Percentiles rank a stretch among this genome's conserved stretches.
Evolutionary conservation across 2,888 invertebrate species (phyloP).

Genomic region (Gari tellinella): DNA sequence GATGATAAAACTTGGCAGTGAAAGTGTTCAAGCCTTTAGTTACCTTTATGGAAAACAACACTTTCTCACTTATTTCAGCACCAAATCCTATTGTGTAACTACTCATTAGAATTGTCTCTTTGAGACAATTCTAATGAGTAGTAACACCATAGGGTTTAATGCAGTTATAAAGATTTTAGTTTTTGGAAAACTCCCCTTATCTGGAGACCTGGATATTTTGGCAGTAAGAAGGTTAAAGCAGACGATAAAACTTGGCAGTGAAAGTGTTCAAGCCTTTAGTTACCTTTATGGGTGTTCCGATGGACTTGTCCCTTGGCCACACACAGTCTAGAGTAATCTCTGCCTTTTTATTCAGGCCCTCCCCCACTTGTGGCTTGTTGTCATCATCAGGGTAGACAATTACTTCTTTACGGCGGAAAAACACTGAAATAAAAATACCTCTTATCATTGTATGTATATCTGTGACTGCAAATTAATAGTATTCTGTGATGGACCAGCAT

Average conservation of each 20-base stretch:
- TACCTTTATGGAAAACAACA: constrained; percentile 92
- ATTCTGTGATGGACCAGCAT: too few relatives aligned
- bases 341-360: constrained; percentile 94
- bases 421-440: constrained; percentile 88
- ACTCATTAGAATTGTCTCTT: neutral
- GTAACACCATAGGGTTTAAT: too few relatives aligned
- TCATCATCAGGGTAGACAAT: constrained; percentile 96
- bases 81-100: neutral
- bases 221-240: too few relatives aligned
- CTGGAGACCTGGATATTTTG: too few relatives aligned
- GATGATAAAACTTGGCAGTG: too few relatives aligned
- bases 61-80: too few relatives aligned
- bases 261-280: constrained; percentile 10
- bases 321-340: constrained; percentile 95
- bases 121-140: too few relatives aligned
- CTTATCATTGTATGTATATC: too few relatives aligned
- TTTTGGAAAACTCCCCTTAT: neutral
- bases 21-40: constrained; percentile 10
- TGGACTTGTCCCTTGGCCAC: constrained; percentile 96
- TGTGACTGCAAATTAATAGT: too few relatives aligned
- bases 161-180: neutral
- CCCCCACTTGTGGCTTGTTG: constrained; percentile 94
- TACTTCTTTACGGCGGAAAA: constrained; percentile 97
- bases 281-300: constrained; percentile 91
- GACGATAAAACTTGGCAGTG: too few relatives aligned